Evolutionary conservation across 2,113 vertebrate genomes (phyloP).

Genomic region (Oncorhynchus tshawytscha): DNA sequence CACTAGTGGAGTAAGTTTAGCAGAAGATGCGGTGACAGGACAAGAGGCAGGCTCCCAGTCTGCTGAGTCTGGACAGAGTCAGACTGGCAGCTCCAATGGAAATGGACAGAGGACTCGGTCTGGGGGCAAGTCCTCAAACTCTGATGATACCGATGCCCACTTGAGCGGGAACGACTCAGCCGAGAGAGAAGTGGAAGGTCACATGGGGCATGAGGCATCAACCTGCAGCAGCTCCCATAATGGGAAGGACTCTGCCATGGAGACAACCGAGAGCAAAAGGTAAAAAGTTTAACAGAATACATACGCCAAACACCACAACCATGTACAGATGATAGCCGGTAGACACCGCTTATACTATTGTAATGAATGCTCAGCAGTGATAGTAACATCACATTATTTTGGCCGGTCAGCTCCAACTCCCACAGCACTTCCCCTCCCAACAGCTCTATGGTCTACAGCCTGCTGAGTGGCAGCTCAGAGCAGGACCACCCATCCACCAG

Average conservation of each 20-base stretch:
- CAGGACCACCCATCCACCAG: constrained; percentile 87
- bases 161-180: constrained; percentile 88
- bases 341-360: neutral
- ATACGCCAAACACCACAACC: neutral
- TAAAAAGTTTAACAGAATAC: neutral
- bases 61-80: too few relatives aligned
- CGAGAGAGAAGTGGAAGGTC: constrained; percentile 58
- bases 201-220: constrained; percentile 48
- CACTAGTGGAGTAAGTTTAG: neutral
- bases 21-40: neutral
- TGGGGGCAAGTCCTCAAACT: constrained; percentile 38
- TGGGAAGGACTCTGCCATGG: constrained; percentile 84
- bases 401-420: constrained; percentile 79
- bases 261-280: constrained; percentile 84
- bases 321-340: too few relatives aligned
- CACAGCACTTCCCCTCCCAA: constrained; percentile 86
- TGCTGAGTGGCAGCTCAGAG: constrained; percentile 84
- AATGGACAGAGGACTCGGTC: neutral
- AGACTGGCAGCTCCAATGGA: neutral
- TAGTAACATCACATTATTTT: neutral
- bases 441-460: constrained; percentile 86
- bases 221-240: constrained; percentile 80
- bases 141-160: constrained; percentile 80
- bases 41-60: neutral
- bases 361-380: neutral